Evolutionary conservation across 2,113 vertebrate species (phyloP), one percentile per base, ranked within the genome.

Genomic region (Shinisaurus crocodilurus): DNA sequence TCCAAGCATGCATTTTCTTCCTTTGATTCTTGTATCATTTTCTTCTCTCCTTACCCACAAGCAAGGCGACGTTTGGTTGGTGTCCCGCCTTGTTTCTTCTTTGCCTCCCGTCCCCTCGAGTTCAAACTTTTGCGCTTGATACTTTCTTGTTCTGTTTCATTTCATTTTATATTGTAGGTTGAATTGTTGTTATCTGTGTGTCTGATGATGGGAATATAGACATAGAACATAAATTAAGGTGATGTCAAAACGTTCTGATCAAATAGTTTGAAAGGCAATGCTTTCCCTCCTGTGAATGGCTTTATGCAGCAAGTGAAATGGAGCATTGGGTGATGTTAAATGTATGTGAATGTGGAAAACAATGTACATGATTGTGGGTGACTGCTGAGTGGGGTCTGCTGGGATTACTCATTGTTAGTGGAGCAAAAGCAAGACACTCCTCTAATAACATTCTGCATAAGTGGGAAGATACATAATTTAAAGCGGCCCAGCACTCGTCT

Each of bases 21-120:
- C 18, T 34, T 60, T 75, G 18, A 40, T 75, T 57, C 29, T 27
- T n/a, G 83, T 83, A 65, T 67, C 57, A 10, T 75, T 75, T 29
- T 45, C 70, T 75, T 1, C 0, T 0, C 0, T 83, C 88, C 84
- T 75, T 10, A 74, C 12, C 32, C 10, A 25, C 0, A 0, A 34
- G 9, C 63, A 89, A 88, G n/a, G 13, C 69, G 87, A 57, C 54
- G n/a, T 76, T 54, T 88, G 29, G 37, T 63, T 86, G 27, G 40
- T 90, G 12, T 88, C 45, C 37, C 37, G 85, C 50, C 43, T 27
- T 81, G 0, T 50, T 90, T 27, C 23, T 12, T 54, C 72, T 54
- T 43, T 87, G 0, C 48, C 85, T 5, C 67, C 34, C 32, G 12
- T 82, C 23, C 89, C 70, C 50, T 6, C 0, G 32, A n/a, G 84